Conservation (phyloP, 2,797 vertebrate species). For the Prunella strophiata region DNA sequence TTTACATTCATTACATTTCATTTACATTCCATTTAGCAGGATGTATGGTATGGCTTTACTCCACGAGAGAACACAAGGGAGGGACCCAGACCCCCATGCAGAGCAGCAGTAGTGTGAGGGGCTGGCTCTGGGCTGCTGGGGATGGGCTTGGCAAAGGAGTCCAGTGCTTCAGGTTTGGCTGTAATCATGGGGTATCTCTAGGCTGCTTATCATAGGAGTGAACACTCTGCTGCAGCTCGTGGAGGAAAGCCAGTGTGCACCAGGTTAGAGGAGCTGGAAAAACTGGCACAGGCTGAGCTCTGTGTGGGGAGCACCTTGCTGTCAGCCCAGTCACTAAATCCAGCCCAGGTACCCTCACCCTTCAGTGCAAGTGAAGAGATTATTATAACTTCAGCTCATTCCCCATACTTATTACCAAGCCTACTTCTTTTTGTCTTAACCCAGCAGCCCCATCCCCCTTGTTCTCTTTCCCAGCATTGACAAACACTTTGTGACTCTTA, state of each 20-base stretch:
- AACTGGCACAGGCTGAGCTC: background rate
- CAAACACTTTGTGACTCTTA: constrained; percentile 44
- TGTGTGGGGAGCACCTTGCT: background rate
- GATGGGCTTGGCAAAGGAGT: background rate
- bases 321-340: background rate
- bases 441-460: background rate
- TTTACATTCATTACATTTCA: background rate
- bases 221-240: background rate
- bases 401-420: background rate
- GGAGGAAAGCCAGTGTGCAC: background rate
- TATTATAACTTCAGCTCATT: background rate
- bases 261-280: background rate
- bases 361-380: background rate
- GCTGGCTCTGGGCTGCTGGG: background rate
- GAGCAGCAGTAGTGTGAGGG: background rate
- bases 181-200: background rate
- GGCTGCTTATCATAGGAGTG: background rate
- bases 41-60: background rate
- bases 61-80: accelerated
- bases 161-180: background rate
- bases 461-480: background rate
- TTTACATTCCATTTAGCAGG: background rate
- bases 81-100: background rate
- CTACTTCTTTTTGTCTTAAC: background rate
- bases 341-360: background rate